phyloP scores from a whole-genome alignment of 64 coral and sea anemone genomes.

The Pocillopora verrucosa region DNA sequence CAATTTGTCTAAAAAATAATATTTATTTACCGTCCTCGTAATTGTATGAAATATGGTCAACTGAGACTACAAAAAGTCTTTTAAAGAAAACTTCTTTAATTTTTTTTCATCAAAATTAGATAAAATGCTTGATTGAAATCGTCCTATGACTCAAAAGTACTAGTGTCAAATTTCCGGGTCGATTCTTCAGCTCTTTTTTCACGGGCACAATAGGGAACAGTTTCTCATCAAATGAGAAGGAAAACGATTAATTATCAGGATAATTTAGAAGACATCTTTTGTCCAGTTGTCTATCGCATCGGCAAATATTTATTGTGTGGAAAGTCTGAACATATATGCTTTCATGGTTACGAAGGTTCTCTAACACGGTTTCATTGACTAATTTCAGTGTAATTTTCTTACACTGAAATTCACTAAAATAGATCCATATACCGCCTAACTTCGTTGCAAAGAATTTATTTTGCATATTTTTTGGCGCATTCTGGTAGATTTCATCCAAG shows the following conservation, averaged over 20 bases:
- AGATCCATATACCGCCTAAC: not conserved
- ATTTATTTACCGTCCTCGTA: slow-evolving; percentile 1
- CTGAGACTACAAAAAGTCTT: too few relatives aligned
- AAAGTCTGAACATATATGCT: not conserved
- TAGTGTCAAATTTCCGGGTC: not conserved
- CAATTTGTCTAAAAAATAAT: slow-evolving; percentile 8
- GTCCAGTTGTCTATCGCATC: not conserved
- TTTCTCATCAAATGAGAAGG: not conserved
- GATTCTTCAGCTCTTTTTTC: not conserved
- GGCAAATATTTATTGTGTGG: slow-evolving; percentile 12
- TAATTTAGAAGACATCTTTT: slow-evolving; percentile 10
- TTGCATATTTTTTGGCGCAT: not conserved
- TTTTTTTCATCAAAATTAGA: not conserved
- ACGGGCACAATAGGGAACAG: not conserved
- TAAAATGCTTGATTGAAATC: not conserved
- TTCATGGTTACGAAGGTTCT: not conserved
- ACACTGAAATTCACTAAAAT: not conserved
- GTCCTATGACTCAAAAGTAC: not conserved
- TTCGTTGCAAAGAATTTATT: not conserved
- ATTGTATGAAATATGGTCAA: too few relatives aligned
- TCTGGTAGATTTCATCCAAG: not conserved
- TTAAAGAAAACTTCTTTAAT: too few relatives aligned
- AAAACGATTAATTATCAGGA: slow-evolving; percentile 2
- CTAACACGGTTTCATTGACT: not conserved
- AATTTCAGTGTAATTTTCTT: not conserved